phyloP scores from a whole-genome alignment of 2,888 invertebrate genomes.

The Sclerodermus sp. region DNA sequence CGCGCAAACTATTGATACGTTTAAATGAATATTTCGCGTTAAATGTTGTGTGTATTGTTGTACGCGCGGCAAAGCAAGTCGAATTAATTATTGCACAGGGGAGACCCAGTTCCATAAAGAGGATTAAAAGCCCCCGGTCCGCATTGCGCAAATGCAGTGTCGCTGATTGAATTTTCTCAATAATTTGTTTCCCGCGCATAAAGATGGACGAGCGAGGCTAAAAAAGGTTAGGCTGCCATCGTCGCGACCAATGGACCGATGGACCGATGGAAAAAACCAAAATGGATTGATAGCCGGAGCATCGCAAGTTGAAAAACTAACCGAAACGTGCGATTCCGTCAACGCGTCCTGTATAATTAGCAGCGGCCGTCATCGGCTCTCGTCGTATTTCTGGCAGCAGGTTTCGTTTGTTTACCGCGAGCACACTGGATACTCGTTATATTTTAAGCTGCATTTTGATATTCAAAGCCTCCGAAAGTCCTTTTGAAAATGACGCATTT shows the following conservation, averaged over 20 bases:
- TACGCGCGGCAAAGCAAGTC: too few species aligned
- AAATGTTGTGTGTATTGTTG: too few species aligned
- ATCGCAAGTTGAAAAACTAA: constrained; percentile 11
- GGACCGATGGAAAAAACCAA: constrained; percentile 6
- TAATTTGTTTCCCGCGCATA: too few species aligned
- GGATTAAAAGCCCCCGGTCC: too few species aligned
- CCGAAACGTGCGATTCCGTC: constrained; percentile 20
- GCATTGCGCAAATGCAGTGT: too few species aligned
- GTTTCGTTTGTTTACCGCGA: neutral
- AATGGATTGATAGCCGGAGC: constrained; percentile 9
- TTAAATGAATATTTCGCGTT: too few species aligned
- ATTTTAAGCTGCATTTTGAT: constrained; percentile 34
- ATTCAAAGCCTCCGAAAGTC: constrained; percentile 14
- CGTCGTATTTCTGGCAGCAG: neutral
- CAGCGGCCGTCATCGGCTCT: neutral
- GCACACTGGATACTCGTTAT: constrained; percentile 11
- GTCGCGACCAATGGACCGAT: constrained; percentile 8
- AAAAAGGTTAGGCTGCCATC: too few species aligned
- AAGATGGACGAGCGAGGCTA: too few species aligned
- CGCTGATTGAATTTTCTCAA: too few species aligned
- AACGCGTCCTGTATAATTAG: neutral
- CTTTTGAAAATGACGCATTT: constrained; percentile 31
- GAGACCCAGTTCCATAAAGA: too few species aligned
- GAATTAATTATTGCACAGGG: too few species aligned
- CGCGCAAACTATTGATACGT: too few species aligned